Conservation (phyloP, 2,113 vertebrate genomes). For the Motacilla tschutschensis region DNA sequence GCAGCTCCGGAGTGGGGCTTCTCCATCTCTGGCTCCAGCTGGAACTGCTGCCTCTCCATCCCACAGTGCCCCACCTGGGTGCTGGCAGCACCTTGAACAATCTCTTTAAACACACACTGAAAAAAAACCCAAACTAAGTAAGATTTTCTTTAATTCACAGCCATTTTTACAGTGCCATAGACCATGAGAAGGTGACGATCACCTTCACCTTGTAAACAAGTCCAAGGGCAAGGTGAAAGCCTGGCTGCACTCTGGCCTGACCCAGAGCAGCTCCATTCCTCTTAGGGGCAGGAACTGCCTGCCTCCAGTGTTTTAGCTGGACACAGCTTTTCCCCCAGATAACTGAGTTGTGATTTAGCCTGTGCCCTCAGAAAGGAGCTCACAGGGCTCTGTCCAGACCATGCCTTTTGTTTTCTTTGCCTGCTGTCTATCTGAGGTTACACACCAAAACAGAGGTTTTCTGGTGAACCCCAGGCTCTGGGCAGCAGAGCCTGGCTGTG, state of each 20-base stretch:
- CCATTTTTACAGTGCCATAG: neutral
- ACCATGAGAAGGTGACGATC: neutral
- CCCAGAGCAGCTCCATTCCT: neutral
- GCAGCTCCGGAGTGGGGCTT: neutral
- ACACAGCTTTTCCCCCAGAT: neutral
- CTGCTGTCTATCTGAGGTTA: neutral
- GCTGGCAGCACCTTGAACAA: rapidly evolving
- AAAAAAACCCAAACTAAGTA: neutral
- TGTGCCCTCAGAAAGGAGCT: neutral
- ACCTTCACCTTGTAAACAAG: neutral
- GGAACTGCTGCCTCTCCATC: neutral
- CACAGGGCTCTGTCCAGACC: neutral
- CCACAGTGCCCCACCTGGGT: neutral
- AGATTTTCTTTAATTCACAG: neutral
- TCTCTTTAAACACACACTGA: neutral
- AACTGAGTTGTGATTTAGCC: neutral
- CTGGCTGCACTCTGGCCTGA: neutral
- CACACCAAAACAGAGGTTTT: rapidly evolving
- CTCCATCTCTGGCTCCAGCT: neutral
- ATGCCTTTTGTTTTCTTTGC: neutral
- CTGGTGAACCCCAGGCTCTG: neutral
- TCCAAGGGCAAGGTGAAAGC: neutral
- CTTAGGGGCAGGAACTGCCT: no score
- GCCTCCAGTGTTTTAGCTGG: neutral
- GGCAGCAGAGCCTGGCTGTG: neutral